These are phyloP conservation scores for Labrus mixtus DNA, from an alignment of 2,113 vertebrate species.

Conservation along the genomic window DNA sequence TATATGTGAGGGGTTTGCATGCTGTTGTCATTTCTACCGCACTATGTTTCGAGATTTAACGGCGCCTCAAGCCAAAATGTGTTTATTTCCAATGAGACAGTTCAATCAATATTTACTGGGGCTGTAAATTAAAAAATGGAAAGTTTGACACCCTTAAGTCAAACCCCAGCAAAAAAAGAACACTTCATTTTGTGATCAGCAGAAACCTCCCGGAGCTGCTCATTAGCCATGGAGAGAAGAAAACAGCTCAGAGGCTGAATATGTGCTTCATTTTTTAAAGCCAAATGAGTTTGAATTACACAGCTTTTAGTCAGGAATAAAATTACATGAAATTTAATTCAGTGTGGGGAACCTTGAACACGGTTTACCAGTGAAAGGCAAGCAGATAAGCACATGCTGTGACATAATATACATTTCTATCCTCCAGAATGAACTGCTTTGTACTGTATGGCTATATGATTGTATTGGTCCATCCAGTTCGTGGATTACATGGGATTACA, in stretches of 20 bases:
- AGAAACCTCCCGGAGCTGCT: conserved; percentile 5
- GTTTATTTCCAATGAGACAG: neutral
- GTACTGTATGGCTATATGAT: conserved; percentile 2
- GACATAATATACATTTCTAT: conserved; percentile 5
- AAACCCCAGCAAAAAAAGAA: conserved; percentile 10
- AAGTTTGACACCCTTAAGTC: neutral
- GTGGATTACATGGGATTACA: conserved; percentile 72
- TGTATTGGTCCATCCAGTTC: conserved; percentile 29
- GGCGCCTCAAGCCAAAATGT: neutral
- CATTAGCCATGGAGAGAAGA: neutral
- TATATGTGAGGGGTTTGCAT: no score
- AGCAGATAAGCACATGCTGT: neutral
- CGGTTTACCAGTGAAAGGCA: neutral
- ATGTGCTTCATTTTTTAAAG: neutral
- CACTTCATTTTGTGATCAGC: conserved; percentile 12
- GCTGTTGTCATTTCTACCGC: no score
- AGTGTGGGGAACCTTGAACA: neutral
- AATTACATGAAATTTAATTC: neutral
- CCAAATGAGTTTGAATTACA: neutral
- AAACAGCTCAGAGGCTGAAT: conserved; percentile 1
- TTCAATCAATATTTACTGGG: conserved; percentile 16
- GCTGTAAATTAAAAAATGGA: conserved; percentile 6
- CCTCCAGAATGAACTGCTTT: conserved; percentile 1
- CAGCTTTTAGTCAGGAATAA: neutral
- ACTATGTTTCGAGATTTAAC: neutral